Conservation (phyloP, 2,797 vertebrate species). For the Hippocampus kuda region DNA sequence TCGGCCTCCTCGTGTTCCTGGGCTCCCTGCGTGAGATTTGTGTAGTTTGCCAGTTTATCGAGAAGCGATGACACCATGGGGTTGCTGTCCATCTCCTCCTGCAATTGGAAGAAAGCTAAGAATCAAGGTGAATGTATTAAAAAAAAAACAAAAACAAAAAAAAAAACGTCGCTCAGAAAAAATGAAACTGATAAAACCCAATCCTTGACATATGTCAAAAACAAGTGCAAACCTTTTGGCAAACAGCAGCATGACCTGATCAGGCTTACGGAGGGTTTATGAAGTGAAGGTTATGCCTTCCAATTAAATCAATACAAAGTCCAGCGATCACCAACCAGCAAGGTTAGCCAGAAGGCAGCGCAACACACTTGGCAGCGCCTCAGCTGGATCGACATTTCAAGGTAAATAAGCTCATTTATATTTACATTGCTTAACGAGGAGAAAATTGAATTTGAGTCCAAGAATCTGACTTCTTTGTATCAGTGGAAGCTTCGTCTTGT, state of each 20-base stretch:
- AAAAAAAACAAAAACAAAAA: not conserved
- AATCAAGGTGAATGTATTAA: not conserved
- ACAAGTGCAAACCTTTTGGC: too few relatives aligned
- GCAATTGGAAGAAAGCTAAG: slow-evolving; percentile 23
- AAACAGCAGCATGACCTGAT: too few relatives aligned
- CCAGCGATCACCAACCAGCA: slow-evolving; percentile 25
- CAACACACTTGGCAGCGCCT: slow-evolving; percentile 16
- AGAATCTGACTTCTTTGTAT: too few relatives aligned
- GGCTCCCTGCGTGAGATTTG: slow-evolving; percentile 91
- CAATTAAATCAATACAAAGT: slow-evolving; percentile 29
- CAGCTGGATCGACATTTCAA: slow-evolving; percentile 12
- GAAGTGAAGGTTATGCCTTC: not conserved
- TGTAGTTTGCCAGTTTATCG: slow-evolving; percentile 93
- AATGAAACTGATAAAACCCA: too few relatives aligned
- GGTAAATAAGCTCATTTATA: too few relatives aligned
- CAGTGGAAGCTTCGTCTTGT: too few relatives aligned
- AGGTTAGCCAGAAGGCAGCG: slow-evolving; percentile 35
- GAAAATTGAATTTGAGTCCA: too few relatives aligned
- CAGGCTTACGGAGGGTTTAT: not conserved
- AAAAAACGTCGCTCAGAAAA: too few relatives aligned
- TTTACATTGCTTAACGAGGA: too few relatives aligned
- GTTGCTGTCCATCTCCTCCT: slow-evolving; percentile 99
- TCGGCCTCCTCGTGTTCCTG: slow-evolving; percentile 88
- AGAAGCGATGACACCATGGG: slow-evolving; percentile 97
- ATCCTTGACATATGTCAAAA: too few relatives aligned